A percentile compares a stretch with the other conserved stretches of the same genome.
phyloP scores from a whole-genome alignment of 1,140 invertebrate species.

The Maconellicoccus hirsutus region DNA sequence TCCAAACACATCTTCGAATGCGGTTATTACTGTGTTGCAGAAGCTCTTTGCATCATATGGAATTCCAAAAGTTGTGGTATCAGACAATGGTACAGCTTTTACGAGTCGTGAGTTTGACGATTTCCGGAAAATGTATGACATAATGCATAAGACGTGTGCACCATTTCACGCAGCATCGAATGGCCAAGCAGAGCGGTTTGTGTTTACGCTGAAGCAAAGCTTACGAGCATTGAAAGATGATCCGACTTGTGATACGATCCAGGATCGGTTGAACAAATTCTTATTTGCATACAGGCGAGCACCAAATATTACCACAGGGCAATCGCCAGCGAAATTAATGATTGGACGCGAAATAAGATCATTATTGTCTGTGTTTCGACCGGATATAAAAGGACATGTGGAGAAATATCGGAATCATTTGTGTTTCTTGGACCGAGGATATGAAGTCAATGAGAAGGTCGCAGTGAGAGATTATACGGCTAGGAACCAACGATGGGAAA shows the following conservation, averaged over 20 bases:
- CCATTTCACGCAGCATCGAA: background rate
- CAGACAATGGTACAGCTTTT: background rate
- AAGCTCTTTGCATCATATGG: background rate
- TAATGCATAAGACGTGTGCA: background rate
- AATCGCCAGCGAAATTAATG: background rate
- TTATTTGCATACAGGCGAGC: background rate
- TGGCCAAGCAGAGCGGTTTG: background rate
- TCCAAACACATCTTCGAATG: background rate
- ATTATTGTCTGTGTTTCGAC: background rate
- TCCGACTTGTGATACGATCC: background rate
- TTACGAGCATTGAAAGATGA: background rate
- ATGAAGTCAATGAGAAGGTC: too few species aligned
- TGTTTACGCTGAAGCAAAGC: background rate
- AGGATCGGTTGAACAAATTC: background rate
- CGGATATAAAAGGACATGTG: background rate
- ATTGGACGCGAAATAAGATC: background rate
- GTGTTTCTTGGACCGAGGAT: too few species aligned
- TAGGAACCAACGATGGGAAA: too few species aligned
- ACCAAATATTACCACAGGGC: background rate
- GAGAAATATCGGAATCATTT: too few species aligned
- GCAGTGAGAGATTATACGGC: too few species aligned
- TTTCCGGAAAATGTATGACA: background rate
- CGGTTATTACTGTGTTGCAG: background rate
- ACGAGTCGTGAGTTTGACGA: background rate
- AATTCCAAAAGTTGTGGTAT: background rate